Conservation (phyloP, 2,888 invertebrate genomes). For the Eupithecia vulgata region DNA sequence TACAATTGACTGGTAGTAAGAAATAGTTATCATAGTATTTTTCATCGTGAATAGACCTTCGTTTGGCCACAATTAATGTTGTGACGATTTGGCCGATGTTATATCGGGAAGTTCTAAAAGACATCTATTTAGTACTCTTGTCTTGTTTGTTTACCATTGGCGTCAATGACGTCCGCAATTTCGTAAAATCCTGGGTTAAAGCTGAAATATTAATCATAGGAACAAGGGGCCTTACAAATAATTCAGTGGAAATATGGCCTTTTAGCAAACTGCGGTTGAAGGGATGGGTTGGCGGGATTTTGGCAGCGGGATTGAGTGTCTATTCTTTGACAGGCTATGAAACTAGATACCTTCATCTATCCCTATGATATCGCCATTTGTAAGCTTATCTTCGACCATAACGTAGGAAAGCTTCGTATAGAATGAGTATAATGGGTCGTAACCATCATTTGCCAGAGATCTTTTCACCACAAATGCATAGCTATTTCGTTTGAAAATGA, state of each 20-base stretch:
- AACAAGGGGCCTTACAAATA: slow-evolving; percentile 29
- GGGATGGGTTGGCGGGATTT: slow-evolving; percentile 20
- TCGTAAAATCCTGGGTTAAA: slow-evolving; percentile 1
- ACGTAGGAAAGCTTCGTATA: neutral
- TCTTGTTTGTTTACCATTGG: neutral
- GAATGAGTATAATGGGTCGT: no score
- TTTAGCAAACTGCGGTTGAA: slow-evolving; percentile 26
- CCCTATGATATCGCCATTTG: neutral
- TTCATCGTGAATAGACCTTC: no score
- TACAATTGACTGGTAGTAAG: no score
- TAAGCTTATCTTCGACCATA: neutral
- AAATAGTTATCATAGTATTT: no score
- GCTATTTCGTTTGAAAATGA: neutral
- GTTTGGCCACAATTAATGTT: neutral
- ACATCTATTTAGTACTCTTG: neutral
- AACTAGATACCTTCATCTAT: neutral
- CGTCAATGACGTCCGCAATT: neutral
- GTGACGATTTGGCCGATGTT: no score
- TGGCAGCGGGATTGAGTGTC: slow-evolving; percentile 1
- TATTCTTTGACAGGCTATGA: slow-evolving; percentile 8
- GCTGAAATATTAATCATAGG: slow-evolving; percentile 39
- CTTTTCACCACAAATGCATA: neutral
- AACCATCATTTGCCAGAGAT: neutral
- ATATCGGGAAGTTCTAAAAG: neutral
- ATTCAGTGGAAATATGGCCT: slow-evolving; percentile 32